These are phyloP conservation scores for Epiblema foenella DNA, from an alignment of 2,888 invertebrate species.

Conservation along the genomic window DNA sequence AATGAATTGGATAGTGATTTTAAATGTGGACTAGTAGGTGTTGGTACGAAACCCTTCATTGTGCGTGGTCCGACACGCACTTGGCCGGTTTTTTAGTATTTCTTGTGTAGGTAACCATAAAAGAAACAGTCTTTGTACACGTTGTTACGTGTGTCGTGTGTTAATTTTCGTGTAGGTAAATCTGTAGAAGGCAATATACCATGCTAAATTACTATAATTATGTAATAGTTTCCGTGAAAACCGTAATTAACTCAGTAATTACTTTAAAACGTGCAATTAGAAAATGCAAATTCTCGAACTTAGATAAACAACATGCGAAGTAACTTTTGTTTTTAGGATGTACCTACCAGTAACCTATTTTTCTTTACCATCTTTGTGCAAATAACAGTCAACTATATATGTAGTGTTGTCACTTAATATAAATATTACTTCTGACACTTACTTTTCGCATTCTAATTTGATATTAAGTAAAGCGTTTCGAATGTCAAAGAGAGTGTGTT, in stretches of 20 bases:
- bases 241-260: neutral
- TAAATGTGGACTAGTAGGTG: too few relatives aligned
- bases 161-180: neutral
- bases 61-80: too few relatives aligned
- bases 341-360: neutral
- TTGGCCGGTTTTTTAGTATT: too few relatives aligned
- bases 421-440: too few relatives aligned
- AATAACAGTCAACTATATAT: too few relatives aligned
- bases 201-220: slow-evolving; percentile 1
- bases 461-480: neutral
- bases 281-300: slow-evolving; percentile 6
- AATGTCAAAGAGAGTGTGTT: neutral
- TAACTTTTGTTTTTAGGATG: neutral
- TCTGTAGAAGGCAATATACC: neutral
- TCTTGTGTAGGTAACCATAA: neutral
- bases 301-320: slow-evolving; percentile 19
- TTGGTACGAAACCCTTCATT: too few relatives aligned
- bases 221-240: neutral
- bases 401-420: too few relatives aligned
- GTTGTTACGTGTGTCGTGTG: too few relatives aligned
- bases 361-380: neutral
- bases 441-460: too few relatives aligned
- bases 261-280: neutral
- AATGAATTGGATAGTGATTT: too few relatives aligned
- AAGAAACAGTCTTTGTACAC: neutral